Conservation (phyloP, 2,888 invertebrate genomes). For the Platycheirus albimanus region DNA sequence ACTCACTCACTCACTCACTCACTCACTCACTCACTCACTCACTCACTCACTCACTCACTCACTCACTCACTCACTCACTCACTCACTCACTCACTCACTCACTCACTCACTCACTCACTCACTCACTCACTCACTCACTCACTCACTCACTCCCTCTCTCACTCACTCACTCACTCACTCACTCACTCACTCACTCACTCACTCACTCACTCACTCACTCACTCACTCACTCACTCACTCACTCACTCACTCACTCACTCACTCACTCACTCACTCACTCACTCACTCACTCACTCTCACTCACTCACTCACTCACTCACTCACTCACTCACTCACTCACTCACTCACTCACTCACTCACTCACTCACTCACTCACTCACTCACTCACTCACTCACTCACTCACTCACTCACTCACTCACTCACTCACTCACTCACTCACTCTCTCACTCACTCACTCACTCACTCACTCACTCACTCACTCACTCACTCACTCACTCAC, state of each 20-base stretch:
- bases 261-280: constrained; percentile 1
- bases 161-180: constrained; percentile 2
- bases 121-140: constrained; percentile 2
- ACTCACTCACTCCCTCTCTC: background rate
- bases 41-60: constrained; percentile 2
- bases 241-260: constrained; percentile 2
- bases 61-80: constrained; percentile 2
- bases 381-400: too few relatives aligned
- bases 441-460: too few relatives aligned
- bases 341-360: too few relatives aligned
- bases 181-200: constrained; percentile 2
- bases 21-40: constrained; percentile 2
- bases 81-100: constrained; percentile 2
- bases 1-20: constrained; percentile 2
- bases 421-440: too few relatives aligned
- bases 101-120: constrained; percentile 2
- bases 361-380: too few relatives aligned
- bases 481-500: too few relatives aligned
- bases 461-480: too few relatives aligned
- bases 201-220: constrained; percentile 2
- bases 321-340: too few relatives aligned
- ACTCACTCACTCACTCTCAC: too few relatives aligned
- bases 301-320: too few relatives aligned
- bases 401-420: too few relatives aligned
- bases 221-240: constrained; percentile 2